phyloP scores from a whole-genome alignment of 2,888 invertebrate genomes.

The Eupithecia insigniata region DNA sequence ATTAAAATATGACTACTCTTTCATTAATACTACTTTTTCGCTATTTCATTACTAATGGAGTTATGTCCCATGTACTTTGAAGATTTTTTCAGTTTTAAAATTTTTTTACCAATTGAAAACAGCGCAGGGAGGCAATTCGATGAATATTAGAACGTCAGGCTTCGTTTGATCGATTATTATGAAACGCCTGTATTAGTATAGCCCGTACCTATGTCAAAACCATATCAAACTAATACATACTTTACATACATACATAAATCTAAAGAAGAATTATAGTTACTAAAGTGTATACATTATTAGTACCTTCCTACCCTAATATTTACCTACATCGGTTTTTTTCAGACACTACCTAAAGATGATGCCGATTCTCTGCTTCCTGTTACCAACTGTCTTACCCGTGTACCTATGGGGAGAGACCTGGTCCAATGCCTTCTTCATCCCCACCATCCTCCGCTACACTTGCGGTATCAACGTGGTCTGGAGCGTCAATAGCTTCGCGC shows the following conservation, averaged over 20 bases:
- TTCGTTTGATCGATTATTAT: neutral
- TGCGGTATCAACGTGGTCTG: constrained; percentile 93
- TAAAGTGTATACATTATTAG: too few relatives aligned
- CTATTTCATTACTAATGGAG: too few relatives aligned
- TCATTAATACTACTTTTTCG: too few relatives aligned
- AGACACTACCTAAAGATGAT: constrained; percentile 90
- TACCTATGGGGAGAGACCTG: constrained; percentile 90
- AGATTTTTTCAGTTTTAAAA: neutral
- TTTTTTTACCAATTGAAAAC: too few relatives aligned
- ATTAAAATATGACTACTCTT: too few relatives aligned
- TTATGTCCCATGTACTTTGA: neutral
- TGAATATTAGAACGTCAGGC: neutral
- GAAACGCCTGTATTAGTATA: neutral
- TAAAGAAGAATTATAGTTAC: too few relatives aligned
- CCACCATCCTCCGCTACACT: constrained; percentile 90
- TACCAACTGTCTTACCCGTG: constrained; percentile 92
- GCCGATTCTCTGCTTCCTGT: constrained; percentile 90
- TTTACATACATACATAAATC: too few relatives aligned
- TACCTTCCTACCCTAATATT: too few relatives aligned
- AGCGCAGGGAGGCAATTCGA: neutral
- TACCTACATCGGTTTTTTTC: constrained; percentile 19
- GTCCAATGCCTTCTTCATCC: constrained; percentile 89
- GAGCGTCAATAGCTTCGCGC: constrained; percentile 96
- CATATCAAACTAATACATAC: too few relatives aligned
- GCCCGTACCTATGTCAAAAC: neutral